A percentile compares a stretch with the other conserved stretches of the same genome.
Evolutionary conservation across 2,888 invertebrate genomes (phyloP).

Genomic region (Drosophila seclusa): DNA sequence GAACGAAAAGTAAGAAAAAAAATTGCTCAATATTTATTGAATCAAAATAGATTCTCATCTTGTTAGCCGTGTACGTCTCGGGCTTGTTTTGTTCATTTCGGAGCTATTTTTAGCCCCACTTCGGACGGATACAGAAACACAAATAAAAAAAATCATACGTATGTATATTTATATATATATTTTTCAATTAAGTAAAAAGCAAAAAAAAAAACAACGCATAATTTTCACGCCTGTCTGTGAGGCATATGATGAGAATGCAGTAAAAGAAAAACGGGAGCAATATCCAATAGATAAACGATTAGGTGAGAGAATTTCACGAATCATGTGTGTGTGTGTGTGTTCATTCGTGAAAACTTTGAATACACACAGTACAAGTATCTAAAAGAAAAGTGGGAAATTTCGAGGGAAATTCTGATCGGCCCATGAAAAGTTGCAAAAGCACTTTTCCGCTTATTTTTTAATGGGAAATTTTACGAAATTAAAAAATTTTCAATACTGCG

Average conservation of each 20-base stretch:
- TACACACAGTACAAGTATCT: constrained; percentile 8
- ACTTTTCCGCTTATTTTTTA: constrained; percentile 65
- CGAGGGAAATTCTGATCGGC: constrained; percentile 61
- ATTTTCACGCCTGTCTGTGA: constrained; percentile 60
- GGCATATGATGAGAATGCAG: constrained; percentile 56
- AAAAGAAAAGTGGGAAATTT: constrained; percentile 34
- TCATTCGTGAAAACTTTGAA: constrained; percentile 5
- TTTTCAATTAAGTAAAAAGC: constrained; percentile 37
- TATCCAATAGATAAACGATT: constrained; percentile 18
- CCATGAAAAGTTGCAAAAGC: constrained; percentile 71
- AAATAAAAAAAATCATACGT: constrained; percentile 33
- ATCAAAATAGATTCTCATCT: constrained; percentile 72
- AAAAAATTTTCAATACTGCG: constrained; percentile 65
- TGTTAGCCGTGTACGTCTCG: constrained; percentile 61
- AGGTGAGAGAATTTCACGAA: constrained; percentile 37
- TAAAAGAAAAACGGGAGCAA: constrained; percentile 20
- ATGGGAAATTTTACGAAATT: constrained; percentile 73
- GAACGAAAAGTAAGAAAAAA: constrained; percentile 33
- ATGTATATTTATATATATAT: constrained; percentile 13
- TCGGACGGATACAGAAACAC: constrained; percentile 64
- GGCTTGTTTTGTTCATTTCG: constrained; percentile 54
- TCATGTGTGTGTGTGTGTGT: constrained; percentile 9
- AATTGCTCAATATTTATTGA: constrained; percentile 75
- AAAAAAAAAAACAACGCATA: constrained; percentile 61
- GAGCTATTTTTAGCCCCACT: constrained; percentile 65